Evolutionary conservation across 2,797 vertebrate species (phyloP), one percentile per base, ranked within the genome.

Genomic region (Hypotaenidia okinawae): DNA sequence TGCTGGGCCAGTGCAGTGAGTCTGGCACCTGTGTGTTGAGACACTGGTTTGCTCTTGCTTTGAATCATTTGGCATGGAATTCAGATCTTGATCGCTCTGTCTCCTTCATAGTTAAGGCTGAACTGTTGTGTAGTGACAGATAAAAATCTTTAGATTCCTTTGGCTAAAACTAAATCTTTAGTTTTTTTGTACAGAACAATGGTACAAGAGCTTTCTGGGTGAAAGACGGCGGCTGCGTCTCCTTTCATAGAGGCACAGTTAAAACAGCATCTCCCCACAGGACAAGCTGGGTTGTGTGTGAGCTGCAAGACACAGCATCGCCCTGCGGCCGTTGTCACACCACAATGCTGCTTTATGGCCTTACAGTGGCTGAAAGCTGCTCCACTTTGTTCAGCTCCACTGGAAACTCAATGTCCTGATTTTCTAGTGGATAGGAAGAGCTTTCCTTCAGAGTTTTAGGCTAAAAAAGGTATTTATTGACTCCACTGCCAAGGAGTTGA

Each of bases 11-110:
- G 43, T 45, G 43, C 9, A 18, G 43, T 45, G 35, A 28, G 39
- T 17, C 11, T 1, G 62, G 84, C 73, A n/a, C 4, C 5, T 32
- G 17, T n/a, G 49, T 32, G 63, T 33, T 15, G 25, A 59, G 61
- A 9, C 35, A 28, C 24, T 17, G 21, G 32, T 68, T 61, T 52
- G 68, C 80, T 45, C 19, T 35, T 63, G 28, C 7, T 6, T 61
- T 37, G 28, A n/a, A 8, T 79, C 0, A 0, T 39, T 52, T 6
- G 35, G 16, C 7, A 1, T 41, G 8, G 16, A 28, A 6, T 21
- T 54, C 33, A 49, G 13, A 33, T 55, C 23, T 24, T 7, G 39
- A 5, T 61, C 30, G 2, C 43, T 32, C 68, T 47, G 47, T 79
- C 41, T 17, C 13, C 45, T 24, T 7, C 51, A 21, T 33, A 57